Conservation (phyloP, 2,888 invertebrate genomes). For the Hofmannophila pseudospretella region DNA sequence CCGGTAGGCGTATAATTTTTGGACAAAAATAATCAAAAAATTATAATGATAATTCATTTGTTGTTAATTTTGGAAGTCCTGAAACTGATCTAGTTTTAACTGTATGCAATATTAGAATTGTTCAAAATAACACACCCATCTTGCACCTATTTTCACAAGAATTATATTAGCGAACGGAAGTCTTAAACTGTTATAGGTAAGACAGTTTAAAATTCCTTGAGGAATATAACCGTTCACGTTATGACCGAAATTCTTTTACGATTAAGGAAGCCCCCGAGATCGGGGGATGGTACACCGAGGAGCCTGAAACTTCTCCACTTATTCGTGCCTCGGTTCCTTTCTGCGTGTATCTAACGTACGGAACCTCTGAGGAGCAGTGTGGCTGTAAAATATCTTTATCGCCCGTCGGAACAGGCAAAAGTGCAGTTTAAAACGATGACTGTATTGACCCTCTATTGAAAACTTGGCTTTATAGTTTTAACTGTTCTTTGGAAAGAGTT, state of each 20-base stretch:
- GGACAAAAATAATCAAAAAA: too few relatives aligned
- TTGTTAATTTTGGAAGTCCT: too few relatives aligned
- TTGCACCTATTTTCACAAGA: not conserved
- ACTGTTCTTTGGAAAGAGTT: not conserved
- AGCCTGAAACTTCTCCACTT: slow-evolving; percentile 40
- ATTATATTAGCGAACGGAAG: not conserved
- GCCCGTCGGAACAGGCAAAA: slow-evolving; percentile 3
- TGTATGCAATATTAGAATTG: too few relatives aligned
- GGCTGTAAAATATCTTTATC: slow-evolving; percentile 22
- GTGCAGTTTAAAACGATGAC: slow-evolving; percentile 2
- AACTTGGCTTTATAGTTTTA: not conserved
- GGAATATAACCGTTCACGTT: slow-evolving; percentile 21
- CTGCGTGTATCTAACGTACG: slow-evolving; percentile 18
- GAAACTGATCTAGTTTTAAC: too few relatives aligned
- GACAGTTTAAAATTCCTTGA: slow-evolving; percentile 18
- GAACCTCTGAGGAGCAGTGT: slow-evolving; percentile 12
- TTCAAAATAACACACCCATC: too few relatives aligned
- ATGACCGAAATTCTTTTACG: slow-evolving; percentile 18
- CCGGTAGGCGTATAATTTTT: too few relatives aligned
- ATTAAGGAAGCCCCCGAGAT: slow-evolving; percentile 22
- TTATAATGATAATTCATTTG: too few relatives aligned
- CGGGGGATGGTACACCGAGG: slow-evolving; percentile 28
- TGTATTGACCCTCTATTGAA: slow-evolving; percentile 8
- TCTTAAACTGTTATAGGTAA: not conserved
- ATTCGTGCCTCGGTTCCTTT: slow-evolving; percentile 33